These are phyloP conservation scores for Podarcis cretensis DNA, from an alignment of 2,113 vertebrate genomes.

Conservation along the genomic window DNA sequence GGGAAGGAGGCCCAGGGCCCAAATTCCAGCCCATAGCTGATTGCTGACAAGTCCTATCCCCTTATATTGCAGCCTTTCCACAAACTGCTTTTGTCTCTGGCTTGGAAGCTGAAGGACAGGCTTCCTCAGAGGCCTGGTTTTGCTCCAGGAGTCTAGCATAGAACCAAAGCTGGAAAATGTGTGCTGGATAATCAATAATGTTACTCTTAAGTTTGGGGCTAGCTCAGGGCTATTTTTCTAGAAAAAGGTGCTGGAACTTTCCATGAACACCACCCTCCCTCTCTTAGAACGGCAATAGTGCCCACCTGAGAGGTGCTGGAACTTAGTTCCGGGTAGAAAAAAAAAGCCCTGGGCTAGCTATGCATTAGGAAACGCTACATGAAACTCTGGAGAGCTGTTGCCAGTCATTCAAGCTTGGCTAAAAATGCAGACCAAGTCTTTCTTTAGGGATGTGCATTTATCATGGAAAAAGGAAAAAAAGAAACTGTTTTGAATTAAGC, in stretches of 20 bases:
- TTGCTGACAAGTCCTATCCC: background rate
- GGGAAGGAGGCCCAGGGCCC: background rate
- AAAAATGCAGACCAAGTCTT: too few relatives aligned
- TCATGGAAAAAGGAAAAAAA: too few relatives aligned
- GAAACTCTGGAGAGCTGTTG: too few relatives aligned
- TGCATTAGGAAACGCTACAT: background rate
- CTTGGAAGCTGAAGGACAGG: background rate
- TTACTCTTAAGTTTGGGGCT: background rate
- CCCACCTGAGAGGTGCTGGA: too few relatives aligned
- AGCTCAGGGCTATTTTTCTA: too few relatives aligned
- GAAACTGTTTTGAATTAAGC: background rate
- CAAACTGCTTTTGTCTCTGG: background rate
- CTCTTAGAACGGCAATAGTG: too few relatives aligned
- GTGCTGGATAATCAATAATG: background rate
- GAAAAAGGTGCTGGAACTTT: too few relatives aligned
- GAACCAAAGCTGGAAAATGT: background rate
- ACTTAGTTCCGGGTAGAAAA: too few relatives aligned
- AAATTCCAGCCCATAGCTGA: background rate
- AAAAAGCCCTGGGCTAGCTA: background rate
- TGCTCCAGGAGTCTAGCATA: background rate
- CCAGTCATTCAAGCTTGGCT: too few relatives aligned
- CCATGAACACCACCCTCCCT: too few relatives aligned
- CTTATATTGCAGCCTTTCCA: background rate
- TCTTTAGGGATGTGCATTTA: background rate
- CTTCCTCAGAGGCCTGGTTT: background rate